A percentile compares a stretch with the other conserved stretches of the same genome.
Evolutionary conservation across 2,797 vertebrate genomes (phyloP).

Genomic region (Sebastes hubbsi): DNA sequence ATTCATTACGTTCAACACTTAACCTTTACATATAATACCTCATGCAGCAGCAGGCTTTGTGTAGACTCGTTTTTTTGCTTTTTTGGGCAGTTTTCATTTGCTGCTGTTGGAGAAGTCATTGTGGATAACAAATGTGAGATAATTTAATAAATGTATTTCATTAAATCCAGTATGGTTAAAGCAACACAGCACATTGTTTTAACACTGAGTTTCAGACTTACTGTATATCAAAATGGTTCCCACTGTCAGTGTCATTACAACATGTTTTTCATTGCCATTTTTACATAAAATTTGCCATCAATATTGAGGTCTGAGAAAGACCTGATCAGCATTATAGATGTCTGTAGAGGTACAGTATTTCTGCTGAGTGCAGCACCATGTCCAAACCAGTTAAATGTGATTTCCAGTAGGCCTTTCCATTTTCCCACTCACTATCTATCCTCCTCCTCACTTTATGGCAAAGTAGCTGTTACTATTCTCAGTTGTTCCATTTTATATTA

Average conservation of each 20-base stretch:
- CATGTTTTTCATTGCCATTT: slow-evolving; percentile 28
- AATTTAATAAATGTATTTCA: background rate
- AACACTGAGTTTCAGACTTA: background rate
- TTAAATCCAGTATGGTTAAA: background rate
- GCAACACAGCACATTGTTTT: background rate
- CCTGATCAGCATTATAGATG: slow-evolving; percentile 48
- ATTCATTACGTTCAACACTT: background rate
- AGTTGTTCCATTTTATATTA: slow-evolving; percentile 2
- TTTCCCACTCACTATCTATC: slow-evolving; percentile 4
- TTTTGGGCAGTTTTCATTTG: background rate
- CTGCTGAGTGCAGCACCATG: slow-evolving; percentile 62
- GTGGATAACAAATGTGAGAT: background rate
- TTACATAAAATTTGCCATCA: slow-evolving; percentile 29
- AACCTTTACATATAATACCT: background rate
- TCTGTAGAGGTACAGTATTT: slow-evolving; percentile 32
- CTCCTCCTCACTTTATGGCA: slow-evolving; percentile 1
- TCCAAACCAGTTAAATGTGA: slow-evolving; percentile 51
- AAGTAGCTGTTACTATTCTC: slow-evolving; percentile 17
- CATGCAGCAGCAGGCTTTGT: background rate
- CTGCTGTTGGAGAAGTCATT: background rate
- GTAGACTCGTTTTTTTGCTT: background rate
- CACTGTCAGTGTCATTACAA: background rate
- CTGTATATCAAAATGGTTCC: background rate
- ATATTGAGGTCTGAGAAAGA: slow-evolving; percentile 19
- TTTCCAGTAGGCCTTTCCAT: slow-evolving; percentile 31